Conservation (phyloP, 1,140 invertebrate genomes). For the Gryon sp. region DNA sequence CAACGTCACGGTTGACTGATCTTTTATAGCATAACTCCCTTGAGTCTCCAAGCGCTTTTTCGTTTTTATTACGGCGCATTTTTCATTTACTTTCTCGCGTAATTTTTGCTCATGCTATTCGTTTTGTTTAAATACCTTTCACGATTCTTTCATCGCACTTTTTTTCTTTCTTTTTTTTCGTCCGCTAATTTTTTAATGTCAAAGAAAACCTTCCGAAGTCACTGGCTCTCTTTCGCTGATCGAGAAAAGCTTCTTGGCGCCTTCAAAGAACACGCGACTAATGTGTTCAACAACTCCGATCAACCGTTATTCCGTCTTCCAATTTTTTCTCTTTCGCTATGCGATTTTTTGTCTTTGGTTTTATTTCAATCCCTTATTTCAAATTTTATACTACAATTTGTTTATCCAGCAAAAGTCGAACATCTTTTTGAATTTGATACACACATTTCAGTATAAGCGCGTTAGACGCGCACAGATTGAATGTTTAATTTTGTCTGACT, state of each 20-base stretch:
- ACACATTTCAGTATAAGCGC: no score
- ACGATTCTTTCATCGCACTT: constrained; percentile 8
- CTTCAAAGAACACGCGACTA: constrained; percentile 52
- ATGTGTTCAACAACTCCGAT: constrained; percentile 41
- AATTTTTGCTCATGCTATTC: constrained; percentile 20
- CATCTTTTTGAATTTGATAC: no score
- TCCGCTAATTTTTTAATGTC: constrained; percentile 14
- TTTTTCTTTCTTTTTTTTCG: not conserved
- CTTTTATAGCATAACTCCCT: constrained; percentile 49
- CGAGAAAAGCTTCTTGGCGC: constrained; percentile 52
- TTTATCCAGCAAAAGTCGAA: no score
- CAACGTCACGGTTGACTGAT: constrained; percentile 58
- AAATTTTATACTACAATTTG: no score
- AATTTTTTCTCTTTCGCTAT: not conserved
- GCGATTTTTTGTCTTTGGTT: constrained; percentile 3
- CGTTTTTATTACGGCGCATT: constrained; percentile 36
- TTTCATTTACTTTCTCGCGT: constrained; percentile 37
- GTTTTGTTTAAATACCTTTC: constrained; percentile 24
- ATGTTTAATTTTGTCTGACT: no score
- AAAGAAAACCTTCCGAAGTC: constrained; percentile 46
- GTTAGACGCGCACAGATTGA: no score
- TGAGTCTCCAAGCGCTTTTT: constrained; percentile 43
- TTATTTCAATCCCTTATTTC: not conserved
- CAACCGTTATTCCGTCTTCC: constrained; percentile 25
- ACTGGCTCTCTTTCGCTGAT: constrained; percentile 50